Base-by-base conservation (phyloP, 2,797 vertebrate species). In the Hafferia zeledoni region DNA sequence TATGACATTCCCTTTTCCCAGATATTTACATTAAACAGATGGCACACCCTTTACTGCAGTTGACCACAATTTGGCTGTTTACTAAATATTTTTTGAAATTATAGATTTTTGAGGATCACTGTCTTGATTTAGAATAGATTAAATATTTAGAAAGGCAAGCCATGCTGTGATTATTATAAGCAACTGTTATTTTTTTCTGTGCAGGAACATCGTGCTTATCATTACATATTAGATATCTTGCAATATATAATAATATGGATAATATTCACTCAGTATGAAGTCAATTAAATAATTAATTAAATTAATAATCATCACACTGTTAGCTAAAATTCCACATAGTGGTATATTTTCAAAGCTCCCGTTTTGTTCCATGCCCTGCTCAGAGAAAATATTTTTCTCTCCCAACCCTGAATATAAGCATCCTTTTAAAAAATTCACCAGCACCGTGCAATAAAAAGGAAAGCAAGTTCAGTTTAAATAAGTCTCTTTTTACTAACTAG, bases 11-110 rank as follows among this genome's bases (percentile, higher is more conserved):
- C 95, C 92, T 97, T 97, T 96, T 94, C 91, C 95, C 91, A 97
- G 94, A 96, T 94, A 96, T 96, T 97, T 96, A 96, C 93, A 94
- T 97, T 96, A 97, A 97, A 97, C 96, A 97, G 96, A 97, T 97
- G 96, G 96, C 95, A 94, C 61, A 96, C 93, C 96, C 94, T 97
- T 97, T 97, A 90, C 97, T 97, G 96, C 90, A 97, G 96, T 96
- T 98, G 96, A 98, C 98, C 97, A 97, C 91, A 97, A 97, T 97
- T 97, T 98, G 98, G 96, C 95, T 98, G 97, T 96, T 93, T 94
- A 96, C 92, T 97, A 97, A 96, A 96, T 97, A 97, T 98, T 97
- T 97, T 97, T 97, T 96, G 85, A 96, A 95, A 98, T 97, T 96
- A 97, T 98, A 95, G 96, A 95, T 97, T 98, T 97, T 94, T 96